phyloP scores from a whole-genome alignment of 2,888 invertebrate species.

The Tanytarsus gracilentus region DNA sequence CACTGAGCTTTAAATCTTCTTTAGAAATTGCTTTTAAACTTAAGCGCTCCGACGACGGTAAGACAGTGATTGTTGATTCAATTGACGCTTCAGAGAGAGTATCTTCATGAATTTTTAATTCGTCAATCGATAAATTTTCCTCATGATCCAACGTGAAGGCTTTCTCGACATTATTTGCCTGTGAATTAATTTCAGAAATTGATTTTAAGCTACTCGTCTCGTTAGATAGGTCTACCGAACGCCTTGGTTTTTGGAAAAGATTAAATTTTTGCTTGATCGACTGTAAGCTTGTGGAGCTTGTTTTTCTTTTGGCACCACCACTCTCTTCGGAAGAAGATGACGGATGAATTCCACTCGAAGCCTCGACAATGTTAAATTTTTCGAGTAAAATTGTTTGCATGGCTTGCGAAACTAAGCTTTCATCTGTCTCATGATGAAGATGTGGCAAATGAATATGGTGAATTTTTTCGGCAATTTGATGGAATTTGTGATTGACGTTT shows the following conservation, averaged over 20 bases:
- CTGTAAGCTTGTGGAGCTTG: slow-evolving; percentile 27
- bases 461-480: slow-evolving; percentile 24
- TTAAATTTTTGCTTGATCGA: slow-evolving; percentile 25
- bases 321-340: slow-evolving; percentile 29
- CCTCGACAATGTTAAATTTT: slow-evolving; percentile 43
- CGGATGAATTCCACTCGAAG: slow-evolving; percentile 31
- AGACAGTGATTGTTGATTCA: neutral
- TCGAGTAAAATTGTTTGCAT: slow-evolving; percentile 51
- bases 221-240: slow-evolving; percentile 1
- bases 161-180: neutral
- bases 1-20: slow-evolving; percentile 16
- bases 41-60: neutral
- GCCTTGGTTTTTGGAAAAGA: slow-evolving; percentile 1
- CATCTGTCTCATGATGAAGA: neutral
- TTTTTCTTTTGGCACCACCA: slow-evolving; percentile 30
- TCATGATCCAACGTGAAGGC: neutral
- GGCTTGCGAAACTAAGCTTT: slow-evolving; percentile 37
- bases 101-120: neutral
- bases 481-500: slow-evolving; percentile 18
- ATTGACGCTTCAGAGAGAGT: neutral
- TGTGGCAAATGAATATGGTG: slow-evolving; percentile 29
- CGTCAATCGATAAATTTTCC: neutral
- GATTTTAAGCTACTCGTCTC: slow-evolving; percentile 29
- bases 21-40: slow-evolving; percentile 15
- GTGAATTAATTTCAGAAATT: slow-evolving; percentile 10